phyloP scores from a whole-genome alignment of 2,113 vertebrate genomes.

The Puma concolor region DNA sequence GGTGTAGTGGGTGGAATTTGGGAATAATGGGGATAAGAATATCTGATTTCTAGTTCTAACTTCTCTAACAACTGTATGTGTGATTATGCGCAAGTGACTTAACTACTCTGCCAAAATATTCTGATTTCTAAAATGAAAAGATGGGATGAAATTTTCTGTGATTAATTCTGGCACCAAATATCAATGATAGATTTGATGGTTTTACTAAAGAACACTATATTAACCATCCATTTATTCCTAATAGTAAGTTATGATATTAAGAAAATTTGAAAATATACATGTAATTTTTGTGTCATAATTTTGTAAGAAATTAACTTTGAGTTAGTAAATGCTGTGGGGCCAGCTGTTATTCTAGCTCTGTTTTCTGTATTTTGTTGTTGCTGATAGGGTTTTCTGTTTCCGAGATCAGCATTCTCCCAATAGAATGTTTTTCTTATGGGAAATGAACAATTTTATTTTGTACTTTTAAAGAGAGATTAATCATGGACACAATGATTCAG shows the following conservation, averaged over 20 bases:
- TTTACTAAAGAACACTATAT: neutral
- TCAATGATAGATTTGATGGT: constrained; percentile 9
- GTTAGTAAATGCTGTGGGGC: constrained; percentile 66
- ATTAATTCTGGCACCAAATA: constrained; percentile 1
- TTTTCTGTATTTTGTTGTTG: constrained; percentile 71
- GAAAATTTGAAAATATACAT: neutral
- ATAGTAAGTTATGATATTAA: constrained; percentile 32
- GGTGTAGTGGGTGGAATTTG: constrained; percentile 10
- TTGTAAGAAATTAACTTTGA: constrained; percentile 75
- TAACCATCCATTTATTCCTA: constrained; percentile 34
- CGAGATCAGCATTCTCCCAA: constrained; percentile 70
- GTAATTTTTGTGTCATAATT: constrained; percentile 33
- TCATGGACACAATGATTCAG: constrained; percentile 59
- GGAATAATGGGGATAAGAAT: neutral
- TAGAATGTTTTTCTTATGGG: constrained; percentile 61
- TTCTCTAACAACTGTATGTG: neutral
- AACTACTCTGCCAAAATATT: constrained; percentile 17
- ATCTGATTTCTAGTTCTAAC: neutral
- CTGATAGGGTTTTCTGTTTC: constrained; percentile 76
- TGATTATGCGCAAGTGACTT: neutral
- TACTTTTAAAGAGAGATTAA: constrained; percentile 70
- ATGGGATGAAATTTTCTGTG: neutral
- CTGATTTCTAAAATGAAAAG: constrained; percentile 32
- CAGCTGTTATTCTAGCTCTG: constrained; percentile 65
- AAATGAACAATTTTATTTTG: constrained; percentile 66